Percentiles rank a stretch among this genome's conserved stretches.
Conservation (phyloP, 2,797 vertebrate species). For the Pelobates cultripes region DNA sequence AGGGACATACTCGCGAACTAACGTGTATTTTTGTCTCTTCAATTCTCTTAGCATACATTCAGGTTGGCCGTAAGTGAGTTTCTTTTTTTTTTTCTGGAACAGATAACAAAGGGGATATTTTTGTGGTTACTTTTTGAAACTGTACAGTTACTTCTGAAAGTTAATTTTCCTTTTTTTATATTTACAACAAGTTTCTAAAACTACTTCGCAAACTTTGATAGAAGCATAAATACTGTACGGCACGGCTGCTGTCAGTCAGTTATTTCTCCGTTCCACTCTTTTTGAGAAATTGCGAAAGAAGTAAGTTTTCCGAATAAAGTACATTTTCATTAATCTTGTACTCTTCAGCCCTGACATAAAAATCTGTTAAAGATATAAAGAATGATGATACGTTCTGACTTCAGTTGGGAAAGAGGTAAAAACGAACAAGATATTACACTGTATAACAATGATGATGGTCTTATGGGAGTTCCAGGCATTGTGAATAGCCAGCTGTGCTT, state of each 20-base stretch:
- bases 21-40: too few species aligned
- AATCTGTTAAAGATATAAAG: constrained; percentile 53
- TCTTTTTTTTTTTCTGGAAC: too few species aligned
- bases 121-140: too few species aligned
- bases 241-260: constrained; percentile 33
- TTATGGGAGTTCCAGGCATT: neutral
- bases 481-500: neutral
- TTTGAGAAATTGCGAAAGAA: constrained; percentile 43
- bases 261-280: constrained; percentile 37
- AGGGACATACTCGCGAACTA: too few species aligned
- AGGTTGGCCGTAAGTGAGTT: too few species aligned
- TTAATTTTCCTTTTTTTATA: constrained; percentile 25
- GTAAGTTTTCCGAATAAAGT: constrained; percentile 46
- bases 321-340: constrained; percentile 55
- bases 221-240: constrained; percentile 46
- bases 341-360: constrained; percentile 48
- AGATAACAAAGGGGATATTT: too few species aligned
- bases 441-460: neutral
- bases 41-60: too few species aligned
- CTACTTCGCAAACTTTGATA: constrained; percentile 47
- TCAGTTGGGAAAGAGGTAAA: constrained; percentile 14
- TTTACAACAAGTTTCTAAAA: constrained; percentile 39
- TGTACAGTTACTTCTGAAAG: neutral
- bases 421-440: constrained; percentile 15
- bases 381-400: constrained; percentile 37